Evolutionary conservation across 30 jellyfish, hydroid and myxozoan genomes (phyloP).

Genomic region (Sanderia malayensis): DNA sequence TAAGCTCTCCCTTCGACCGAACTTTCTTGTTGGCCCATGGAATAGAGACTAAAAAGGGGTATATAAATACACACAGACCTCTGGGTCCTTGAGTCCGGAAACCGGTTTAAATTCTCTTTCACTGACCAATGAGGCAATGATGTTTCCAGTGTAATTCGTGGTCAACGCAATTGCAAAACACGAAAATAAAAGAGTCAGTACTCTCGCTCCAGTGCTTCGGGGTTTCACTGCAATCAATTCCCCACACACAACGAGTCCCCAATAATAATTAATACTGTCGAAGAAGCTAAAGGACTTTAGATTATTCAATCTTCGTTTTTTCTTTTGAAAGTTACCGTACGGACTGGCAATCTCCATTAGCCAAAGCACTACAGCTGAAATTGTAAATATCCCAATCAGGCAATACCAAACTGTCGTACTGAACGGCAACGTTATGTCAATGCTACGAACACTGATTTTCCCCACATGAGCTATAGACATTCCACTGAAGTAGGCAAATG

Average conservation of each 20-base stretch:
- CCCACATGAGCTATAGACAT: background rate
- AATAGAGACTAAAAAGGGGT: background rate
- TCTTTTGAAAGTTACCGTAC: background rate
- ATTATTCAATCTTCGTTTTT: constrained; percentile 5
- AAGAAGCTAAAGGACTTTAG: background rate
- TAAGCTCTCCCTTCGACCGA: no score
- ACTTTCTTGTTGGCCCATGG: no score
- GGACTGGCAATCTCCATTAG: constrained; percentile 27
- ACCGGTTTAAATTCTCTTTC: constrained; percentile 17
- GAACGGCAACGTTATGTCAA: background rate
- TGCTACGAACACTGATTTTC: background rate
- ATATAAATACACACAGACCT: no score
- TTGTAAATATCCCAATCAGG: background rate
- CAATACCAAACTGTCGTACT: background rate
- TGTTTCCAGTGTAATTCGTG: constrained; percentile 18
- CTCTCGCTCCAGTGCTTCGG: constrained; percentile 5
- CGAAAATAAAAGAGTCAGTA: background rate
- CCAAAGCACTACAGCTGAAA: constrained; percentile 1
- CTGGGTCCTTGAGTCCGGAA: constrained; percentile 12
- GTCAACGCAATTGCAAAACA: background rate
- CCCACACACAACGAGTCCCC: constrained; percentile 38
- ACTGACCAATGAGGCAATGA: constrained; percentile 15
- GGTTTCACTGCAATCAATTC: constrained; percentile 32
- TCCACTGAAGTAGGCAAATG: background rate
- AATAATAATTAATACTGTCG: constrained; percentile 32